Evolutionary conservation across 2,113 vertebrate genomes (phyloP).

Genomic region (Neodon shergylaensis): DNA sequence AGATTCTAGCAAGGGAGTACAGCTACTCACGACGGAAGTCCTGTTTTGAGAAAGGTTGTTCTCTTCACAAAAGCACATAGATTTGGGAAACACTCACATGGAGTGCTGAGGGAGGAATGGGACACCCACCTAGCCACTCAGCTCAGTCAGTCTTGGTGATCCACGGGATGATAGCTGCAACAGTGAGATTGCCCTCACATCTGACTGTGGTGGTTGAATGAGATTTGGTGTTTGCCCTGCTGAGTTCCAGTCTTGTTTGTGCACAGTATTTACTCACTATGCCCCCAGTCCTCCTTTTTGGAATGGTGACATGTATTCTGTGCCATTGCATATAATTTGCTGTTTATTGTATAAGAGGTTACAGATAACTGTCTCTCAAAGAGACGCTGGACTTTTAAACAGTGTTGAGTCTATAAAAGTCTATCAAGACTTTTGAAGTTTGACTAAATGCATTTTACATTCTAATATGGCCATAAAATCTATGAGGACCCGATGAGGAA

Average conservation of each 20-base stretch:
- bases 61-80: not conserved
- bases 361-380: not conserved
- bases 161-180: not conserved
- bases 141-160: not conserved
- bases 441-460: not conserved
- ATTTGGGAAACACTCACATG: not conserved
- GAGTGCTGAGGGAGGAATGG: not conserved
- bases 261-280: not conserved
- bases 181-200: not conserved
- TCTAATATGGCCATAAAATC: not conserved
- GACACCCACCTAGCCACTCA: not conserved
- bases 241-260: not conserved
- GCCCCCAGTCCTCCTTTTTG: not conserved
- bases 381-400: not conserved
- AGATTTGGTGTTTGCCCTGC: not conserved
- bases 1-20: not conserved
- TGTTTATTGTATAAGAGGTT: not conserved
- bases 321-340: not conserved
- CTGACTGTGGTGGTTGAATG: not conserved
- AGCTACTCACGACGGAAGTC: not conserved
- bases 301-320: not conserved
- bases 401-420: not conserved
- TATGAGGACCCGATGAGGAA: not conserved
- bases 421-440: not conserved
- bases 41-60: not conserved